Conservation (phyloP, 2,113 vertebrate genomes). For the Marmota monax region DNA sequence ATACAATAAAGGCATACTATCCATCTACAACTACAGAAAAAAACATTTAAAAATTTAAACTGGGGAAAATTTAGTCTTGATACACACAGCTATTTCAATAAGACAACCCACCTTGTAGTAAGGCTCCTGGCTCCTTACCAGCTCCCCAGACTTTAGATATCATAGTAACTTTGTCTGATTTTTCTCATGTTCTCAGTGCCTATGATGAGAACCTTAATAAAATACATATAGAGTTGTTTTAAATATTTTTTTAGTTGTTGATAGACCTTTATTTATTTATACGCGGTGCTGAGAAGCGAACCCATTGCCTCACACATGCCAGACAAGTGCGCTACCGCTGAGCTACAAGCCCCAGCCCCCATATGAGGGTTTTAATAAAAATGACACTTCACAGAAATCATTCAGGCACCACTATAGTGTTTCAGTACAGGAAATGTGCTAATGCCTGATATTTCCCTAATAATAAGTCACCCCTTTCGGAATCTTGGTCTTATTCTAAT, state of each 20-base stretch:
- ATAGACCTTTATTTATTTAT: too few species aligned
- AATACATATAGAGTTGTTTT: too few species aligned
- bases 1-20: too few species aligned
- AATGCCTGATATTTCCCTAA: slow-evolving; percentile 40
- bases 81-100: not conserved
- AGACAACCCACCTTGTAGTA: not conserved
- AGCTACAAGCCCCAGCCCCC: too few species aligned
- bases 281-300: too few species aligned
- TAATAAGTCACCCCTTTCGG: slow-evolving; percentile 49
- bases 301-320: too few species aligned
- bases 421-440: slow-evolving; percentile 63
- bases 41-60: not conserved
- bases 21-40: too few species aligned
- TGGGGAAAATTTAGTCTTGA: not conserved
- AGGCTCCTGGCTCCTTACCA: not conserved
- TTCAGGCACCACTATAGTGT: slow-evolving; percentile 56
- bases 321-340: too few species aligned
- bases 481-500: slow-evolving; percentile 63
- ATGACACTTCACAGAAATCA: not conserved
- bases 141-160: not conserved
- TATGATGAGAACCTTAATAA: not conserved
- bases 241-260: too few species aligned
- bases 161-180: not conserved
- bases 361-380: not conserved
- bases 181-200: not conserved